These are phyloP conservation scores for Gadopsis bispinosus DNA, from an alignment of 2,797 vertebrate genomes.

Conservation along the genomic window DNA sequence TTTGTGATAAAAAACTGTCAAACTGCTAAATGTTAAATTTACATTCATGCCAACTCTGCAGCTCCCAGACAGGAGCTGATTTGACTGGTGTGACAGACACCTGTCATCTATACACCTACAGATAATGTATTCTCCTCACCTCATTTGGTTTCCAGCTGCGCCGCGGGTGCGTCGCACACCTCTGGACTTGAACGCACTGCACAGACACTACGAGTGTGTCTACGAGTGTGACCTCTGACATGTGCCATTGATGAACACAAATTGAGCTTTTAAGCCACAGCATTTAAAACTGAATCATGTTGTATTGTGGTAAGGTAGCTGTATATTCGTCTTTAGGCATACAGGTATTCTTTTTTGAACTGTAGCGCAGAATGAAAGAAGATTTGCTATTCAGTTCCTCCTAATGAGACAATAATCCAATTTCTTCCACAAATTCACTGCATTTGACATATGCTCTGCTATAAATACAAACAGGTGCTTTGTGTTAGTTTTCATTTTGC, in stretches of 20 bases:
- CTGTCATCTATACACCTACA: constrained; percentile 24
- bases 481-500: constrained; percentile 43
- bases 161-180: constrained; percentile 12
- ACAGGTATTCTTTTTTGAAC: background rate
- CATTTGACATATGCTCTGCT: constrained; percentile 35
- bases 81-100: constrained; percentile 50
- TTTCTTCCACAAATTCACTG: constrained; percentile 10
- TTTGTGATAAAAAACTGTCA: constrained; percentile 12
- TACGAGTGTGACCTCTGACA: background rate
- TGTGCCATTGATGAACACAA: background rate
- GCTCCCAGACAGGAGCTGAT: constrained; percentile 23
- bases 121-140: constrained; percentile 41
- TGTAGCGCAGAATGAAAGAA: background rate
- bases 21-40: constrained; percentile 17
- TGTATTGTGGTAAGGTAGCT: background rate
- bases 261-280: background rate
- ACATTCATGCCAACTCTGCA: constrained; percentile 24
- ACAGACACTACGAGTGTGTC: background rate
- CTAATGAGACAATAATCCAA: constrained; percentile 25
- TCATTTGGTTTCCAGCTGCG: constrained; percentile 24
- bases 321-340: background rate
- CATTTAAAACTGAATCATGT: background rate
- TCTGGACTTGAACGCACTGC: constrained; percentile 5
- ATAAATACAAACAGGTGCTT: constrained; percentile 51
- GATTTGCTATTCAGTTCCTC: background rate